Percentiles rank a stretch among this genome's conserved stretches.
Evolutionary conservation across 2,797 vertebrate genomes (phyloP).

Genomic region (Adelosebastes latens): DNA sequence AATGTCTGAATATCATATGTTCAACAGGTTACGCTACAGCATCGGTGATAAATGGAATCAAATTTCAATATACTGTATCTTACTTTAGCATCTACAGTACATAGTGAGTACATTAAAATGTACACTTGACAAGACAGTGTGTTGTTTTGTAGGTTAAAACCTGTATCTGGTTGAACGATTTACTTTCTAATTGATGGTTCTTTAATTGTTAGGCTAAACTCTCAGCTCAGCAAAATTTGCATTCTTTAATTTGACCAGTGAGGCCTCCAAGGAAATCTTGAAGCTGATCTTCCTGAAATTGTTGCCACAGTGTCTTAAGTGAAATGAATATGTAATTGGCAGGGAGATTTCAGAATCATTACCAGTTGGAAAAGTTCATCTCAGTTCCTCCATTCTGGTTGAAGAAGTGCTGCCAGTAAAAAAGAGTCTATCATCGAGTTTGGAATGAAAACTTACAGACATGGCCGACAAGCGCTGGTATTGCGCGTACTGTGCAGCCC

Average conservation of each 20-base stretch:
- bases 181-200: background rate
- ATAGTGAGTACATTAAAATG: background rate
- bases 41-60: background rate
- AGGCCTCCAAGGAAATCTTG: background rate
- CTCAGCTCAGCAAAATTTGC: background rate
- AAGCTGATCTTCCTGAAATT: background rate
- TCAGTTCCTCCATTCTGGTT: background rate
- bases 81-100: background rate
- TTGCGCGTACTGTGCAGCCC: background rate
- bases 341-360: constrained; percentile 7
- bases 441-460: constrained; percentile 17
- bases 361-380: background rate
- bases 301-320: background rate
- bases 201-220: background rate
- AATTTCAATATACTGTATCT: background rate
- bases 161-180: background rate
- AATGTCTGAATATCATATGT: background rate
- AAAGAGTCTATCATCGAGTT: background rate
- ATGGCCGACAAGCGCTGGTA: background rate
- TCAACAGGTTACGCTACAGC: background rate
- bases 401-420: constrained; percentile 1
- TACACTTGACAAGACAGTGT: background rate
- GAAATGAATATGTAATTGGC: constrained; percentile 6
- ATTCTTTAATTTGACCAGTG: constrained; percentile 1
- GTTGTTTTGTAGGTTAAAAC: background rate